Base-by-base conservation (phyloP, 2,797 vertebrate genomes). In the Argentina silus region DNA sequence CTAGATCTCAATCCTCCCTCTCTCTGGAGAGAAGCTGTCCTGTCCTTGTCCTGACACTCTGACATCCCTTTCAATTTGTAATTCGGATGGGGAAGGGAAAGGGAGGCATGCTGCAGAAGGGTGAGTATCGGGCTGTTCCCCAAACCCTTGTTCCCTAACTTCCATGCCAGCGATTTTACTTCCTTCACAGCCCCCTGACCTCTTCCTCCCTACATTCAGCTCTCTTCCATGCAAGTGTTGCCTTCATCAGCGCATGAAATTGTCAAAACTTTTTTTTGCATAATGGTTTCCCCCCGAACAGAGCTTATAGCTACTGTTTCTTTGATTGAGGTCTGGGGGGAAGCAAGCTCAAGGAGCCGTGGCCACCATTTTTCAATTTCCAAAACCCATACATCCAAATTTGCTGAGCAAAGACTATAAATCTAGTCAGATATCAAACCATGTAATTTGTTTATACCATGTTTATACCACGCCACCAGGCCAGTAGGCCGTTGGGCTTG, bases 241-340 rank as follows among this genome's bases (percentile, higher is more conserved):
- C 73, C 27, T 7, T 71, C 88, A 78, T 61, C n/a, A 76, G 77
- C 67, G 82, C 87, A 48, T 92, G 90, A 92, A 91, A 92, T 92
- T 90, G 85, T 86, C 78, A 88, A 89, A 89, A 86, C 82, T 81
- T 89, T 89, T 88, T 81, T 81, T 64, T 55, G 82, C 86, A 88
- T 88, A 91, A 89, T 86, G 85, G 82, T 68, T 17, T 83, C 76
- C 80, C 73, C 76, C 56, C 67, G 86, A 89, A 87, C 75, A 79
- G 73, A 76, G 83, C 83, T 82, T 82, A 82, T 72, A 84, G 81
- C 80, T 76, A 75, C 77, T 42, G 57, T 78, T 69, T 73, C 79
- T 86, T 83, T 90, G 85, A 89, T 83, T 78, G 81, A 88, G 56
- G 74, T 78, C 57, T 51, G 73, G 69, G 61, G 69, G 81, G 51